Conservation (phyloP, 2,888 invertebrate genomes). For the Limnephilus rhombicus region DNA sequence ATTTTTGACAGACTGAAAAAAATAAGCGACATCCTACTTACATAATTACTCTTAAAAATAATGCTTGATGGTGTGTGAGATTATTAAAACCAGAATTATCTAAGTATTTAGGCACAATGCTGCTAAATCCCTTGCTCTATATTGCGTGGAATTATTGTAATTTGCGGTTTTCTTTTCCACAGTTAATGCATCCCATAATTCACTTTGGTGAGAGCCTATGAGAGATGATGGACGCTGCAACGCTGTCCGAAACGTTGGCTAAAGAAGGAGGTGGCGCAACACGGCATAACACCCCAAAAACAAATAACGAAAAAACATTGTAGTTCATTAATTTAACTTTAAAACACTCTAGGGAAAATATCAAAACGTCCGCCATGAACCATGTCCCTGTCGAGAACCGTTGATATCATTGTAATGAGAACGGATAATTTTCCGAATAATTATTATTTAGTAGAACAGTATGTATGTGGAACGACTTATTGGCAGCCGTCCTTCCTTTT, state of each 20-base stretch:
- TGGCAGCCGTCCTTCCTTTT: too few species aligned
- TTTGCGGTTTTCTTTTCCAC: slow-evolving; percentile 10
- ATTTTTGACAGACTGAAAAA: too few species aligned
- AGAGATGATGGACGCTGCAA: too few species aligned
- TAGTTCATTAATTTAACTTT: neutral
- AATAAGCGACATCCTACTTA: too few species aligned
- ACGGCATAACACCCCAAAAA: too few species aligned
- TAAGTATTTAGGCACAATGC: too few species aligned
- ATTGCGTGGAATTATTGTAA: neutral
- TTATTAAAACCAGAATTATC: too few species aligned
- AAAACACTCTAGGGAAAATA: neutral
- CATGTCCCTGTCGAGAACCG: neutral
- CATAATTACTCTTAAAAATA: too few species aligned
- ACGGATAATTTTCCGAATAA: neutral
- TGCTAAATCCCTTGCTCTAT: neutral
- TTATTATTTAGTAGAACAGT: neutral
- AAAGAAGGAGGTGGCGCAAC: too few species aligned
- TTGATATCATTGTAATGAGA: neutral
- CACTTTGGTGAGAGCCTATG: neutral
- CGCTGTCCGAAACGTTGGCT: too few species aligned
- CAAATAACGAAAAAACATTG: too few species aligned
- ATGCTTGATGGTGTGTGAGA: too few species aligned
- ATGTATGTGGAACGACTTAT: neutral
- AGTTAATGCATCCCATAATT: slow-evolving; percentile 22
- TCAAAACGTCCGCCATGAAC: neutral